Conservation (phyloP, 1,140 invertebrate species). For the Nixonia krombeini region DNA sequence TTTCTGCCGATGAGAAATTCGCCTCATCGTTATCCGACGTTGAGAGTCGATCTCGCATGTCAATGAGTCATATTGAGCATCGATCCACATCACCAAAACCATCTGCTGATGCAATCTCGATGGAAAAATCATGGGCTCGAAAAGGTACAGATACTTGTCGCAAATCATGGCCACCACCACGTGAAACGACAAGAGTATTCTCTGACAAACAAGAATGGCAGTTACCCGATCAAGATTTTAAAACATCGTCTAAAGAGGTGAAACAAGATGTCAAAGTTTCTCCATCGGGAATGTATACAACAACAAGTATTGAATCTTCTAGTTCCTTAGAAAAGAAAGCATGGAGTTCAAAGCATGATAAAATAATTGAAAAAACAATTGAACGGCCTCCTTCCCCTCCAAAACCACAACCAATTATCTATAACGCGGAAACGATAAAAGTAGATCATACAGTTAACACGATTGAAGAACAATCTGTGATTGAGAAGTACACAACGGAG, state of each 20-base stretch:
- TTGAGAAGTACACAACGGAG: slow-evolving; percentile 60
- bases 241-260: slow-evolving; percentile 57
- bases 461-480: slow-evolving; percentile 58
- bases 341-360: slow-evolving; percentile 60
- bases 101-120: slow-evolving; percentile 74
- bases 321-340: slow-evolving; percentile 60
- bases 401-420: slow-evolving; percentile 60
- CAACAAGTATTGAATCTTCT: slow-evolving; percentile 61
- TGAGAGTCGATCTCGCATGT: slow-evolving; percentile 57
- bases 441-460: slow-evolving; percentile 68
- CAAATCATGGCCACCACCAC: slow-evolving; percentile 71
- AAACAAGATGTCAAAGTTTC: slow-evolving; percentile 57
- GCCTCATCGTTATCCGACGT: slow-evolving; percentile 56
- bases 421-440: slow-evolving; percentile 69
- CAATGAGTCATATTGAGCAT: slow-evolving; percentile 55
- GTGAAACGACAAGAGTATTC: slow-evolving; percentile 38
- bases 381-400: slow-evolving; percentile 41
- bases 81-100: slow-evolving; percentile 67
- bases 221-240: slow-evolving; percentile 58
- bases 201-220: slow-evolving; percentile 58
- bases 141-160: slow-evolving; percentile 69
- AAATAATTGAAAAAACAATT: slow-evolving; percentile 46
- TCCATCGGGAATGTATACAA: slow-evolving; percentile 56
- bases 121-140: slow-evolving; percentile 78
- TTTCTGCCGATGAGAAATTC: slow-evolving; percentile 37